These are phyloP conservation scores for Dendrocincla tyrannina DNA, from an alignment of 2,797 vertebrate genomes.

Conservation along the genomic window DNA sequence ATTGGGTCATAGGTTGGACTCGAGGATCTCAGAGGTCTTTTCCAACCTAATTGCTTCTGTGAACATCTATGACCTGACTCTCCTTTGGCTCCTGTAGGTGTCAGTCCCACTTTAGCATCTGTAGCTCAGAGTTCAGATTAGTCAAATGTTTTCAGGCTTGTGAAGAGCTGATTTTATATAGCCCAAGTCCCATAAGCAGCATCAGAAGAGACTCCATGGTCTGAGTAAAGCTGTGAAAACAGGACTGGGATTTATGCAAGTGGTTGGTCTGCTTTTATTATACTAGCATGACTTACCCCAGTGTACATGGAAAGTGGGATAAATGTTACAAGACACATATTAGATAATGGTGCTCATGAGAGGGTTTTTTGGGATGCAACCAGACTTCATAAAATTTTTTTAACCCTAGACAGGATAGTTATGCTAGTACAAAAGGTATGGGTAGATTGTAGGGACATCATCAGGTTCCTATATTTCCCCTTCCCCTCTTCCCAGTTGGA, in stretches of 20 bases:
- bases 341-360: not conserved
- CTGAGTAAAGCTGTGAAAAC: not conserved
- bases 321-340: not conserved
- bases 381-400: not conserved
- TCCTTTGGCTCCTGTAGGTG: fast-evolving
- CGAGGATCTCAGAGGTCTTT: not conserved
- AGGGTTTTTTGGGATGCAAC: not conserved
- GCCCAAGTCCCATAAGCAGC: not conserved
- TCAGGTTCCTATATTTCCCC: no score
- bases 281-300: not conserved
- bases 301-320: not conserved
- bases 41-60: not conserved
- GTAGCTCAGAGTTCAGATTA: not conserved
- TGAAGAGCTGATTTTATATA: not conserved
- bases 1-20: not conserved
- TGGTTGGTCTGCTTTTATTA: not conserved
- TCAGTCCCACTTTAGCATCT: not conserved
- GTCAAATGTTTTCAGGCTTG: not conserved
- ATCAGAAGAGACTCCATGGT: fast-evolving
- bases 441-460: no score
- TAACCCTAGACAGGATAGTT: not conserved
- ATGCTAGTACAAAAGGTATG: not conserved
- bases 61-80: fast-evolving
- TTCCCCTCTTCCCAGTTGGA: not conserved
- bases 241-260: not conserved